phyloP scores from a whole-genome alignment of 2,797 vertebrate species.

The Peromyscus aztecus region DNA sequence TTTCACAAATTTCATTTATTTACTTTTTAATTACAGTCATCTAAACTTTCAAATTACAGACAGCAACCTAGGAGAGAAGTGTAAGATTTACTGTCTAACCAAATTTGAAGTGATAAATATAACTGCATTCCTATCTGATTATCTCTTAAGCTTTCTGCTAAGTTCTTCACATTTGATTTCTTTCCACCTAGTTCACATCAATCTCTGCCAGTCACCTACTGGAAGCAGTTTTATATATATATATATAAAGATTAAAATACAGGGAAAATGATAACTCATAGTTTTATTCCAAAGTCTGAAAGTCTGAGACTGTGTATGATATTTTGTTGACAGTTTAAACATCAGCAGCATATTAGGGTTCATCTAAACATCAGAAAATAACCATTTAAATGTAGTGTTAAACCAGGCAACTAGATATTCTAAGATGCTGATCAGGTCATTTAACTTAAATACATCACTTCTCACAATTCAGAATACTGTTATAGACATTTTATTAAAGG shows the following conservation, averaged over 20 bases:
- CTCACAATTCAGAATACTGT: neutral
- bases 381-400: neutral
- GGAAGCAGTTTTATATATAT: neutral
- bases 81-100: neutral
- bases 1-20: neutral
- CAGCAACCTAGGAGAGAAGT: neutral
- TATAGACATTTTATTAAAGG: neutral
- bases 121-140: neutral
- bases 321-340: neutral
- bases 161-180: neutral
- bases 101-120: neutral
- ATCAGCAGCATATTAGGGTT: neutral
- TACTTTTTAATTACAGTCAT: neutral
- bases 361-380: neutral
- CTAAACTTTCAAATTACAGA: neutral
- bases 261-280: neutral
- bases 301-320: neutral
- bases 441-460: neutral
- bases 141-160: neutral
- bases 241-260: neutral
- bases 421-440: neutral
- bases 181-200: neutral
- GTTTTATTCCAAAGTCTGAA: constrained; percentile 8
- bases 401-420: neutral
- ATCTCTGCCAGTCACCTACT: neutral